Percentiles rank a stretch among this genome's conserved stretches.
Conservation (phyloP, 2,113 vertebrate species). For the Plestiodon gilberti region DNA sequence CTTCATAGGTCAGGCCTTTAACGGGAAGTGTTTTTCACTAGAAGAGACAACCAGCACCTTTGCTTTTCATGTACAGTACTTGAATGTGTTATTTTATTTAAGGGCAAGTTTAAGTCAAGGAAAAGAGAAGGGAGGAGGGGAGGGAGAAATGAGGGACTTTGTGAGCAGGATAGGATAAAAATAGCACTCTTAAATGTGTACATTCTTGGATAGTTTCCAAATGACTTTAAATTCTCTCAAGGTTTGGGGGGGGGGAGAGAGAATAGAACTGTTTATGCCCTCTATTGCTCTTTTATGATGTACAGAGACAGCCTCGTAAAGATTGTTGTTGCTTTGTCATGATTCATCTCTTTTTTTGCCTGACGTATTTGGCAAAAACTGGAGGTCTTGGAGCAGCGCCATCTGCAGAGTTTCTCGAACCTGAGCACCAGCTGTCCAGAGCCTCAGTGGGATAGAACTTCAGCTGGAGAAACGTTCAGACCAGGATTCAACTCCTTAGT, state of each 20-base stretch:
- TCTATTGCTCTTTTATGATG: constrained; percentile 18
- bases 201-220: constrained; percentile 35
- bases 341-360: not conserved
- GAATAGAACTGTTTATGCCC: not conserved
- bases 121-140: not conserved
- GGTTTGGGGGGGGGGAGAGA: not conserved
- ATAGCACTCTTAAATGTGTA: constrained; percentile 49
- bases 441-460: not conserved
- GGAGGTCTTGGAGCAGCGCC: not conserved
- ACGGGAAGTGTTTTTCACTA: not conserved
- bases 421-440: not conserved
- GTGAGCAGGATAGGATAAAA: constrained; percentile 23
- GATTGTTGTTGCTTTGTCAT: not conserved
- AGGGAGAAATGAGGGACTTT: constrained; percentile 39
- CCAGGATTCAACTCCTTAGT: not conserved
- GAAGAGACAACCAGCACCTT: not conserved
- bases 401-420: not conserved
- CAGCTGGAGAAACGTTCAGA: not conserved
- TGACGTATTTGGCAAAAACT: not conserved
- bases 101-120: constrained; percentile 28
- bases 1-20: constrained; percentile 6
- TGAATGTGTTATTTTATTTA: constrained; percentile 36
- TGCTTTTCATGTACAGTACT: constrained; percentile 26
- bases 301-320: constrained; percentile 5
- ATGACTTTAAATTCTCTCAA: constrained; percentile 44